Evolutionary conservation across 2,888 invertebrate species (phyloP), one percentile per base, ranked within the genome.

Genomic region (Drosophila borealis): DNA sequence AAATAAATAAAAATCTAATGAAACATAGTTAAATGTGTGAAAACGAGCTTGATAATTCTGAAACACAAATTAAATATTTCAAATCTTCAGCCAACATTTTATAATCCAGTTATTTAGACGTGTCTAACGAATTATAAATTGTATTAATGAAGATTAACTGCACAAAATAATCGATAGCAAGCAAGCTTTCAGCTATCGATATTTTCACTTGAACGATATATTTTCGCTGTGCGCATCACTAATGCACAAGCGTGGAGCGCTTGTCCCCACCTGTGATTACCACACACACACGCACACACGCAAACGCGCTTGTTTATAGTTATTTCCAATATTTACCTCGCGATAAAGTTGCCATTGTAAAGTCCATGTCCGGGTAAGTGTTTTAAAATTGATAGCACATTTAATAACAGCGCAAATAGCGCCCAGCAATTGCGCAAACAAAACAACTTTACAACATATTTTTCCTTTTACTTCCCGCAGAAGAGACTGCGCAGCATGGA

Each of bases 401-500:
- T 63, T 51, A 51, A 64, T 61, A 50, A 49, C 34, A 61, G 19
- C 5, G 45, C 44, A 69, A 68, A 55, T 21, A 67, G 17, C n/a
- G 39, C 14, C 4, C 36, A 0, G 11, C 10, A 41, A 33, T 4
- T 29, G 53, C 2, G 2, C 17, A 70, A 70, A 70, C 25, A 70
- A 39, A 21, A 46, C 44, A 21, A 21, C 4, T 14, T 19, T 51
- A 3, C 5, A 6, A 4, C 10, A 25, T 17, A 10, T 17, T 25
- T 25, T 29, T 5, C 9, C 5, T 34, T 5, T 55, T 48, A 29
- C 8, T 8, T 29, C 8, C 29, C 29, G 21, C 44, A 75, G 71
- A n/a, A 36, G 14, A 21, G 66, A 62, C 45, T 76, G 9, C 56
- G 44, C 51, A 75, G 10, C 46, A 78, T 78, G 77, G 79, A 78